Percentiles rank a stretch among this genome's conserved stretches.
phyloP scores from a whole-genome alignment of 2,888 invertebrate species.

The Alsophila aescularia region DNA sequence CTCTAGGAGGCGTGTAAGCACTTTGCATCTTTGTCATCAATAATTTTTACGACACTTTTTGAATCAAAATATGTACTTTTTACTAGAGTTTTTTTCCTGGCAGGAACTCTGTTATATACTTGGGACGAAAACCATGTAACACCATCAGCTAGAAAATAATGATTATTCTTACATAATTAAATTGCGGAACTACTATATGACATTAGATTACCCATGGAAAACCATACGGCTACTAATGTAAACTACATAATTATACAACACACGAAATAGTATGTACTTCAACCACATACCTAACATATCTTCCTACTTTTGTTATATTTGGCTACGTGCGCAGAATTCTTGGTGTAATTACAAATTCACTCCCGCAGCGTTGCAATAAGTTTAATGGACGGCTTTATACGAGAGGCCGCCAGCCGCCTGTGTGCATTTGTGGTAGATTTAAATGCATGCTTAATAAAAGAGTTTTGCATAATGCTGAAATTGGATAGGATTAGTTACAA shows the following conservation, averaged over 20 bases:
- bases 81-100: too few species aligned
- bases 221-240: slow-evolving; percentile 7
- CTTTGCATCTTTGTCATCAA: too few species aligned
- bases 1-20: too few species aligned
- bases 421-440: not conserved
- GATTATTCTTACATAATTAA: too few species aligned
- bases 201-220: too few species aligned
- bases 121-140: too few species aligned
- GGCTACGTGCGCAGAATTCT: slow-evolving; percentile 43
- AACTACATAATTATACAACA: slow-evolving; percentile 13
- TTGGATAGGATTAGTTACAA: not conserved
- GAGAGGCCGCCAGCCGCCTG: not conserved
- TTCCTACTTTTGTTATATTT: too few species aligned
- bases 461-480: not conserved
- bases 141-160: too few species aligned
- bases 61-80: too few species aligned
- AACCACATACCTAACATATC: slow-evolving; percentile 31
- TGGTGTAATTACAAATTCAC: slow-evolving; percentile 52
- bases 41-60: too few species aligned
- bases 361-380: slow-evolving; percentile 47
- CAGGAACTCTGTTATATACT: too few species aligned
- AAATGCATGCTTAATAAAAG: not conserved
- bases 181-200: too few species aligned
- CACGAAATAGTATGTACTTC: slow-evolving; percentile 12
- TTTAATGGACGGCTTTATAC: slow-evolving; percentile 41